Percentiles rank a stretch among this genome's conserved stretches.
phyloP scores from a whole-genome alignment of 1,140 invertebrate genomes.

The Uloborus diversus region DNA sequence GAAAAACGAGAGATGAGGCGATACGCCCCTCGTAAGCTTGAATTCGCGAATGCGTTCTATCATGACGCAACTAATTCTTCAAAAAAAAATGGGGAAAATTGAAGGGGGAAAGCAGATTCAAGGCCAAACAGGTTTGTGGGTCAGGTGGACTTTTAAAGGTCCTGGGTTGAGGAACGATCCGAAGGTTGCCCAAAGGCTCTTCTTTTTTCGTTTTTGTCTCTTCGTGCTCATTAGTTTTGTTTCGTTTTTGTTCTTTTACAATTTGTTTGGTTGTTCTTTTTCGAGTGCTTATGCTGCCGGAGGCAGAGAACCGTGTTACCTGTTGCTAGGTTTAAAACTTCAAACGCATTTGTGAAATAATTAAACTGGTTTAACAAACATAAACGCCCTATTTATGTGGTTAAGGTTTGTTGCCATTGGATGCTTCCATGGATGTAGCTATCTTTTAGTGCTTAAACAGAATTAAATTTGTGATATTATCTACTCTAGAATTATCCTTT shows the following conservation, averaged over 20 bases:
- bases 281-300: too few species aligned
- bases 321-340: constrained; percentile 10
- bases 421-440: too few species aligned
- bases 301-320: too few species aligned
- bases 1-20: constrained; percentile 15
- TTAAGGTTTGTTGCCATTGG: too few species aligned
- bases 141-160: constrained; percentile 27
- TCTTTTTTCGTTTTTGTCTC: constrained; percentile 35
- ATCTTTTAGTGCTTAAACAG: too few species aligned
- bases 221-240: constrained; percentile 27
- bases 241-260: not conserved
- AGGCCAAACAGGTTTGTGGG: constrained; percentile 52
- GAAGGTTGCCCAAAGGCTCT: constrained; percentile 29
- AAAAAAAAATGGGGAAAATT: not conserved
- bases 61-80: constrained; percentile 48
- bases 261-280: not conserved
- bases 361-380: too few species aligned
- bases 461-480: too few species aligned
- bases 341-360: constrained; percentile 12
- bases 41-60: constrained; percentile 16
- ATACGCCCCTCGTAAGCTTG: constrained; percentile 9
- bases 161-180: constrained; percentile 39
- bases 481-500: too few species aligned
- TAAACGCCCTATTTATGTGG: too few species aligned
- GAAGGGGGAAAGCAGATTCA: constrained; percentile 1